Evolutionary conservation across 2,888 invertebrate genomes (phyloP), one percentile per base, ranked within the genome.

Genomic region (Stenodera caucasica): DNA sequence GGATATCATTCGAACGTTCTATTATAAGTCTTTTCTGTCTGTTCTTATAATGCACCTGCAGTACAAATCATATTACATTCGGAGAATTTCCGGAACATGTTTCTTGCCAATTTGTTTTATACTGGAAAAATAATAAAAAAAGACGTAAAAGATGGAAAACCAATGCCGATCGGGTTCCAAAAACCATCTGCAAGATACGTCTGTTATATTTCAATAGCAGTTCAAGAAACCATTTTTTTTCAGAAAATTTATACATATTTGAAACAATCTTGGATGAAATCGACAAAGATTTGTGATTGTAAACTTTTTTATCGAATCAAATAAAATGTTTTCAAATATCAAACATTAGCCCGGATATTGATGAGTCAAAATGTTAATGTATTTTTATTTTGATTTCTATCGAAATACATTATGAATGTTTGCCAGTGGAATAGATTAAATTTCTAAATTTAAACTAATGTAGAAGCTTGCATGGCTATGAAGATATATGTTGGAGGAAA

Each of bases 401-500:
- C 51, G n/a, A 30, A 32, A 40, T 37, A 29, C 33, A 57, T 53
- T 53, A 53, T 53, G 37, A 53, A 57, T 49, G 53, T 58, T 58
- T 53, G 58, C 58, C 35, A 32, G 54, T 50, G 54, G 21, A 54
- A 58, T 58, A 58, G 54, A 58, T 58, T 40, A 53, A 35, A 23
- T 49, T 58, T 52, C 58, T 58, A 67, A 68, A 64, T 69, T 66
- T 65, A 67, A 66, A 65, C 67, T 4, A 61, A 64, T 67, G 66
- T 63, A 64, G 69, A 70, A 70, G 68, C 68, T 73, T 68, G 72
- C 74, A 72, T 72, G 45, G 73, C 64, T 64, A 66, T 59, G 63
- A 70, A 72, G 70, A 75, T 73, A 72, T 73, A 74, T 74, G 74
- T 69, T 70, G 65, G 68, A 70, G 72, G 72, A 76, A 75, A 74